Evolutionary conservation across 2,888 invertebrate species (phyloP).

Genomic region (Drosophila incognita): DNA sequence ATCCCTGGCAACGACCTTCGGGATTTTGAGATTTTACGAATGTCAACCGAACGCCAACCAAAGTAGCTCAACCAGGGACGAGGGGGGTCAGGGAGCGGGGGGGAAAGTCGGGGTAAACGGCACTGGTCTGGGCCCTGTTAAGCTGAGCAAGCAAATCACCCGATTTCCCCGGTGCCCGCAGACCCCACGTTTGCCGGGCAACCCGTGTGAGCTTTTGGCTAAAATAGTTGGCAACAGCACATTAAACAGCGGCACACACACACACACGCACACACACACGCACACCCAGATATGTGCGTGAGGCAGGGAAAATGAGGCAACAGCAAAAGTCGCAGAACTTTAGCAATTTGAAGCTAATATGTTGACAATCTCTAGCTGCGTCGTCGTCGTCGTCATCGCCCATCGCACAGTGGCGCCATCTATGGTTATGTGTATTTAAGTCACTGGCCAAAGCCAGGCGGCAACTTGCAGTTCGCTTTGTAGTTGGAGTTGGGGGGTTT

Average conservation of each 20-base stretch:
- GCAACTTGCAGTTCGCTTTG: neutral
- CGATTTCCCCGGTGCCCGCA: conserved; percentile 32
- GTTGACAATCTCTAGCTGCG: conserved; percentile 75
- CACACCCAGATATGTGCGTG: conserved; percentile 30
- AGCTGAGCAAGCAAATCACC: conserved; percentile 78
- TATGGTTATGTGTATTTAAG: conserved; percentile 77
- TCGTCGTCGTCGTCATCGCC: conserved; percentile 20
- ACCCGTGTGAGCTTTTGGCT: conserved; percentile 79
- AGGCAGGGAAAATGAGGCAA: conserved; percentile 69
- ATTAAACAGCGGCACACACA: conserved; percentile 70
- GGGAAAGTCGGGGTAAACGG: conserved; percentile 13
- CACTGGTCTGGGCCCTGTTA: conserved; percentile 48
- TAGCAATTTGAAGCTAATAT: conserved; percentile 80
- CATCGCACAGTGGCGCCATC: conserved; percentile 64
- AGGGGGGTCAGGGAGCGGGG: conserved; percentile 16
- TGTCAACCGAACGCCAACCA: conserved; percentile 83
- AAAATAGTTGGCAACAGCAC: conserved; percentile 83
- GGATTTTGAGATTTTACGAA: conserved; percentile 85
- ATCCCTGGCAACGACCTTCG: conserved; percentile 85
- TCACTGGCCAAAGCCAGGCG: conserved; percentile 64
- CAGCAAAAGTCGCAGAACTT: conserved; percentile 80
- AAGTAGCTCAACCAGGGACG: conserved; percentile 55
- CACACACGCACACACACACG: conserved; percentile 16
- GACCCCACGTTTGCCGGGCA: conserved; percentile 59
- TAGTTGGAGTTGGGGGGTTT: neutral